Evolutionary conservation across 2,797 vertebrate genomes (phyloP).

Genomic region (Falco columbarius): DNA sequence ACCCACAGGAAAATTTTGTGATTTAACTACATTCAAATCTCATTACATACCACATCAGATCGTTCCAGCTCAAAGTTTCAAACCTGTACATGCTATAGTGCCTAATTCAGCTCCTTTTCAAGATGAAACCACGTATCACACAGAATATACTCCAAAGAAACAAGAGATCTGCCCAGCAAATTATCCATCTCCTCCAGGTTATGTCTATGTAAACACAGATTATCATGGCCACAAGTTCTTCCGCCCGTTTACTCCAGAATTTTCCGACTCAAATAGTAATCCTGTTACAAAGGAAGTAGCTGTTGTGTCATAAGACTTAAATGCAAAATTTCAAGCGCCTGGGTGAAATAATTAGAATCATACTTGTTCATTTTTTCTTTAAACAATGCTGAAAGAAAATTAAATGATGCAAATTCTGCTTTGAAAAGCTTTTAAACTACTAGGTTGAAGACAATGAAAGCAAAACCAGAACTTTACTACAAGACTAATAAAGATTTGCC

Average conservation of each 20-base stretch:
- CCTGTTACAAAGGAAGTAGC: conserved; percentile 60
- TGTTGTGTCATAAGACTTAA: conserved; percentile 64
- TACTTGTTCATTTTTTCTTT: background rate
- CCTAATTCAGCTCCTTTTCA: conserved; percentile 71
- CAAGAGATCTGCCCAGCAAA: conserved; percentile 78
- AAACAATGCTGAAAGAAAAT: background rate
- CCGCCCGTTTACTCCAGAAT: conserved; percentile 62
- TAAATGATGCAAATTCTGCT: background rate
- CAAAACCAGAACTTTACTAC: background rate
- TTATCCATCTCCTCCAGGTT: conserved; percentile 76
- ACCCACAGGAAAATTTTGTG: conserved; percentile 79
- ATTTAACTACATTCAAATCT: conserved; percentile 82
- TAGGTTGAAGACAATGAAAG: background rate
- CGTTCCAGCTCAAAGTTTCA: conserved; percentile 76
- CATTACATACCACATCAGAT: conserved; percentile 80
- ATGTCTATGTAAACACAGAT: conserved; percentile 78
- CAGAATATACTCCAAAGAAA: conserved; percentile 80
- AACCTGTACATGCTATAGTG: conserved; percentile 56
- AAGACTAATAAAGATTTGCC: background rate
- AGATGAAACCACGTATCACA: conserved; percentile 77
- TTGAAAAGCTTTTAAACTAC: background rate
- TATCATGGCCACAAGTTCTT: conserved; percentile 84
- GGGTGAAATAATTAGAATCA: background rate
- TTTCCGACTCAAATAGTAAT: background rate
- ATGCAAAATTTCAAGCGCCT: background rate